A percentile compares a stretch with the other conserved stretches of the same genome.
These are phyloP conservation scores for Apostichopus parvimensis DNA, from an alignment of 35 echinoderm and acorn worm species.

Conservation along the genomic window DNA sequence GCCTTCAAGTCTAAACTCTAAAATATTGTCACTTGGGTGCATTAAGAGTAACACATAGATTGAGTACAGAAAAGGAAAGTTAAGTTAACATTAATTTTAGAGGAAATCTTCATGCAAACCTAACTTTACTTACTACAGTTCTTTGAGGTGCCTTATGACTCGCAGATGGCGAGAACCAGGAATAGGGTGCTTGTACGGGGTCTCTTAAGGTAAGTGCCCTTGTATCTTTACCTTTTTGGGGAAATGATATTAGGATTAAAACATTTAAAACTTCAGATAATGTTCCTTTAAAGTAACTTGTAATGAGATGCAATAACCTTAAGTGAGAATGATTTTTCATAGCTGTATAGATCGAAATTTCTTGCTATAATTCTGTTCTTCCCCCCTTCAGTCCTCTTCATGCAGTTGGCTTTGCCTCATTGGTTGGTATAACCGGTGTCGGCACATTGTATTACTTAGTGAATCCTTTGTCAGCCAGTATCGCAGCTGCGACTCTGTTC, in stretches of 20 bases:
- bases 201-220: constrained; percentile 67
- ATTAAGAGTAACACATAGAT: no score
- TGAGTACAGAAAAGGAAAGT: no score
- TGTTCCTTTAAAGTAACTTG: no score
- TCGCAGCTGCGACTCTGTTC: constrained; percentile 67
- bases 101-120: no score
- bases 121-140: constrained; percentile 56
- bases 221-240: not conserved
- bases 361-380: not conserved
- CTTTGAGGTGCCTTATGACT: constrained; percentile 98
- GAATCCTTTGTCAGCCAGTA: constrained; percentile 82
- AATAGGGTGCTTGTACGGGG: constrained; percentile 92
- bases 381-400: constrained; percentile 78
- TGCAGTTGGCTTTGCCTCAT: constrained; percentile 77
- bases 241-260: not conserved
- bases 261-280: no score
- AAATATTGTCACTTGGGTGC: no score
- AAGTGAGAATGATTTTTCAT: no score
- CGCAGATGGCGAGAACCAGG: constrained; percentile 96
- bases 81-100: no score
- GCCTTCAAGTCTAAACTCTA: no score
- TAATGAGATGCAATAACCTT: no score
- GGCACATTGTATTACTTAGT: constrained; percentile 64
- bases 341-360: no score
- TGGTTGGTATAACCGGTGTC: constrained; percentile 71